Conservation (phyloP, 2,797 vertebrate species). For the Artibeus lituratus region DNA sequence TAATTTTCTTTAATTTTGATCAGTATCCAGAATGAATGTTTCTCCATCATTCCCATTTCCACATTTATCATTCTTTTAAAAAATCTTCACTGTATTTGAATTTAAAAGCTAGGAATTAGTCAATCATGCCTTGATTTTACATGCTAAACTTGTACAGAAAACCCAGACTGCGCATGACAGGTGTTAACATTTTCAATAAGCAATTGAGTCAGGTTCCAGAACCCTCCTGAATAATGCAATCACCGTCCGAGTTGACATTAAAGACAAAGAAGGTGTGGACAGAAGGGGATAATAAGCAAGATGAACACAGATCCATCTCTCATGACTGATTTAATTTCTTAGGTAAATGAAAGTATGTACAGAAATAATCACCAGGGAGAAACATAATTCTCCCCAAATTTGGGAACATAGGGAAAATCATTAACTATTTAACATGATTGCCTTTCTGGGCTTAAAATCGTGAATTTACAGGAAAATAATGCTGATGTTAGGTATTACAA, state of each 20-base stretch:
- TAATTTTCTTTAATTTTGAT: slow-evolving; percentile 18
- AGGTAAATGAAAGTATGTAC: not conserved
- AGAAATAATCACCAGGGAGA: not conserved
- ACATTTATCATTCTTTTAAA: not conserved
- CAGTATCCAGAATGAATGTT: not conserved
- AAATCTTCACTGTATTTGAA: not conserved
- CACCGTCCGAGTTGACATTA: not conserved
- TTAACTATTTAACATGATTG: not conserved
- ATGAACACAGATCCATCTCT: not conserved
- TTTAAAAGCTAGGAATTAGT: not conserved
- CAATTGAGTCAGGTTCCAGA: not conserved
- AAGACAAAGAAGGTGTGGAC: not conserved
- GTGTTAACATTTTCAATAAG: not conserved
- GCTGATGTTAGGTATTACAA: not conserved
- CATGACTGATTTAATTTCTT: not conserved
- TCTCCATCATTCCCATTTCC: not conserved
- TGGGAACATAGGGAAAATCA: not conserved
- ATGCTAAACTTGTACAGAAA: not conserved
- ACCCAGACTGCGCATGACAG: not conserved
- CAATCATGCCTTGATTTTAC: not conserved
- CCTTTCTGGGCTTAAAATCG: not conserved
- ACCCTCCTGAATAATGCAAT: not conserved
- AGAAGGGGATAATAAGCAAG: not conserved
- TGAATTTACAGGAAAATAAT: not conserved
- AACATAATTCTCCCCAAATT: not conserved